Evolutionary conservation across 2,888 invertebrate species (phyloP).

Genomic region (Noctua fimbriata): DNA sequence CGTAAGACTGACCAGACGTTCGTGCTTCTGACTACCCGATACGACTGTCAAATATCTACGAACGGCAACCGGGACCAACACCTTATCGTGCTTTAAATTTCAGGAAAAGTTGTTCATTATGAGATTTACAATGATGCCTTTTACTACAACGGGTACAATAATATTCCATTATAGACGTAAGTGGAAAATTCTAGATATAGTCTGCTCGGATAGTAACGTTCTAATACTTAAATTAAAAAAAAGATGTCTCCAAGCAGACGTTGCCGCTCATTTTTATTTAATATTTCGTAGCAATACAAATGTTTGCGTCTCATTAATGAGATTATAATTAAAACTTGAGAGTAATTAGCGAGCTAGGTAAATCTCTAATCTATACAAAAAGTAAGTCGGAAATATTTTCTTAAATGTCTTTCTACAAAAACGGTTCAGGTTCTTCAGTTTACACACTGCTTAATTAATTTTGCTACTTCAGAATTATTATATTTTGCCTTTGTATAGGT

Average conservation of each 20-base stretch:
- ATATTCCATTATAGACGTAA: neutral
- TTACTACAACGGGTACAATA: neutral
- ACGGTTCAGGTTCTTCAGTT: neutral
- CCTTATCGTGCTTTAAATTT: neutral
- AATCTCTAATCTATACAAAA: neutral
- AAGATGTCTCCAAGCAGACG: neutral
- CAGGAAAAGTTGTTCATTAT: neutral
- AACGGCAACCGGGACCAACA: neutral
- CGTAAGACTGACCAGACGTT: neutral
- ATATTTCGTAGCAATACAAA: constrained; percentile 12
- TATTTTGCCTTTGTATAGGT: neutral
- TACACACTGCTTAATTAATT: neutral
- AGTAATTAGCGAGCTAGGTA: constrained; percentile 19
- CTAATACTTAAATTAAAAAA: neutral
- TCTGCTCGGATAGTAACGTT: neutral
- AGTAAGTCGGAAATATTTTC: constrained; percentile 1
- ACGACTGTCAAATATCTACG: neutral
- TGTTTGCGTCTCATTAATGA: constrained; percentile 15
- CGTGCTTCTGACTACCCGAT: neutral
- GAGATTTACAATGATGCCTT: neutral
- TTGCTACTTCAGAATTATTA: neutral
- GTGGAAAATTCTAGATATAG: neutral
- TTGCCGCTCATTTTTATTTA: constrained; percentile 9
- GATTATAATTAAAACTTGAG: constrained; percentile 20
- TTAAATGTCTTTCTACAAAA: neutral